Percentiles rank a stretch among this genome's conserved stretches.
These are phyloP conservation scores for Acholoe squamosa DNA, from an alignment of 2,888 invertebrate species.

Conservation along the genomic window DNA sequence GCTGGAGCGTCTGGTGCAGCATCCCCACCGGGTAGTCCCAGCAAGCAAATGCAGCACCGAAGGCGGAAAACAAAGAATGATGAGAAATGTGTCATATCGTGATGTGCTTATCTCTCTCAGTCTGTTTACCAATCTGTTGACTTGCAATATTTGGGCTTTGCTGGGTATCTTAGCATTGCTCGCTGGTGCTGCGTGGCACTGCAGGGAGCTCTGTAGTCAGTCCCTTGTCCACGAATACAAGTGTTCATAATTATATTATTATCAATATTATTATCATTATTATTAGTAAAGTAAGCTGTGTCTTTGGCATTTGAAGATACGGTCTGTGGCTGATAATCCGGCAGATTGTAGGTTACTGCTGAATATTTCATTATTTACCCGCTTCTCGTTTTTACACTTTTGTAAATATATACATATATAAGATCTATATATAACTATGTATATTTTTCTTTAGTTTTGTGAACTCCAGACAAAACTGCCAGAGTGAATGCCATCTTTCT, in stretches of 20 bases:
- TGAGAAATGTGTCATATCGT: constrained; percentile 62
- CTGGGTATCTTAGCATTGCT: too few species aligned
- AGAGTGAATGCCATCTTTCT: constrained; percentile 50
- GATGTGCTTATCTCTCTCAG: background rate
- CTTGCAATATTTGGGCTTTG: too few species aligned
- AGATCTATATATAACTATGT: background rate
- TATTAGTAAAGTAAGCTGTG: background rate
- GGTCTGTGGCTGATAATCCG: background rate
- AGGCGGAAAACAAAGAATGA: constrained; percentile 40
- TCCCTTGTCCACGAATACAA: background rate
- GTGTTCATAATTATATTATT: background rate
- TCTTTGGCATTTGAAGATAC: background rate
- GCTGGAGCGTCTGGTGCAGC: background rate
- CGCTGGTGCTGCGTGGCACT: background rate
- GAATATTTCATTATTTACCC: background rate
- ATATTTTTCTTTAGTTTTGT: constrained; percentile 13
- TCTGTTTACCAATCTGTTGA: too few species aligned
- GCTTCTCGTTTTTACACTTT: constrained; percentile 5
- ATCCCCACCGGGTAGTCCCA: constrained; percentile 58
- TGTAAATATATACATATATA: constrained; percentile 29
- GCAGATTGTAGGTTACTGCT: background rate
- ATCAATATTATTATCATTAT: background rate
- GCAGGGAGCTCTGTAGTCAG: background rate
- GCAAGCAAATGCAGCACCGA: constrained; percentile 31
- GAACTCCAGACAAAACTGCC: constrained; percentile 35